Evolutionary conservation across 1,140 invertebrate genomes (phyloP).

Genomic region (Polypedilum vanderplanki): DNA sequence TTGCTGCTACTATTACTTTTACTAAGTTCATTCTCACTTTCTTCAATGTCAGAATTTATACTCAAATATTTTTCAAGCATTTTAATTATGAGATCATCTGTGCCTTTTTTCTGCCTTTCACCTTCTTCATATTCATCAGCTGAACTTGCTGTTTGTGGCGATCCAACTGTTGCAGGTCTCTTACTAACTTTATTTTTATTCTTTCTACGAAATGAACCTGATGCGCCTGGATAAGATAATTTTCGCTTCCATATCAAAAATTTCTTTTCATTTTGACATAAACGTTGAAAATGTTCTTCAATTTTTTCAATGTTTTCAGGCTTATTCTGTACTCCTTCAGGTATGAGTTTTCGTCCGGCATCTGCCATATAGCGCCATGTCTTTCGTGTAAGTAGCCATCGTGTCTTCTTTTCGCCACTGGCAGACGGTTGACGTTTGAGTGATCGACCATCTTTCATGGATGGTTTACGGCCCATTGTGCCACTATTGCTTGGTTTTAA

Average conservation of each 20-base stretch:
- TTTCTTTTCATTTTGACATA: slow-evolving; percentile 65
- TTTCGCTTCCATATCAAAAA: slow-evolving; percentile 72
- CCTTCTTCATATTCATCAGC: slow-evolving; percentile 30
- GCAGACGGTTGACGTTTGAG: not conserved
- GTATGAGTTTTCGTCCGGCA: slow-evolving; percentile 73
- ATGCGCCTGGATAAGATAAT: slow-evolving; percentile 65
- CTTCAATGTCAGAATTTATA: slow-evolving; percentile 31
- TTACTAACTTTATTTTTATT: slow-evolving; percentile 50
- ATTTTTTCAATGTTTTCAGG: slow-evolving; percentile 68
- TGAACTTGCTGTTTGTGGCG: slow-evolving; percentile 44
- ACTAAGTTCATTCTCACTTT: not conserved
- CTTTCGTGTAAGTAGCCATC: slow-evolving; percentile 79
- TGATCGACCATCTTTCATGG: not conserved
- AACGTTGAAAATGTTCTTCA: slow-evolving; percentile 75
- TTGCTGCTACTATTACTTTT: slow-evolving; percentile 31
- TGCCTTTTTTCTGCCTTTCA: slow-evolving; percentile 31
- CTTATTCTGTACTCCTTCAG: slow-evolving; percentile 62
- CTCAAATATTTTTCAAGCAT: slow-evolving; percentile 38
- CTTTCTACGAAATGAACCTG: slow-evolving; percentile 50
- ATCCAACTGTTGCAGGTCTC: slow-evolving; percentile 57
- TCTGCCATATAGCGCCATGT: slow-evolving; percentile 88
- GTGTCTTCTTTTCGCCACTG: slow-evolving; percentile 34
- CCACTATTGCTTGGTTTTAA: not conserved
- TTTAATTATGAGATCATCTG: slow-evolving; percentile 35
- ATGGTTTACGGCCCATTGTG: slow-evolving; percentile 1